Percentiles rank a stretch among this genome's conserved stretches.
These are phyloP conservation scores for Hemitrygon akajei DNA, from an alignment of 2,797 vertebrate species.

Conservation along the genomic window DNA sequence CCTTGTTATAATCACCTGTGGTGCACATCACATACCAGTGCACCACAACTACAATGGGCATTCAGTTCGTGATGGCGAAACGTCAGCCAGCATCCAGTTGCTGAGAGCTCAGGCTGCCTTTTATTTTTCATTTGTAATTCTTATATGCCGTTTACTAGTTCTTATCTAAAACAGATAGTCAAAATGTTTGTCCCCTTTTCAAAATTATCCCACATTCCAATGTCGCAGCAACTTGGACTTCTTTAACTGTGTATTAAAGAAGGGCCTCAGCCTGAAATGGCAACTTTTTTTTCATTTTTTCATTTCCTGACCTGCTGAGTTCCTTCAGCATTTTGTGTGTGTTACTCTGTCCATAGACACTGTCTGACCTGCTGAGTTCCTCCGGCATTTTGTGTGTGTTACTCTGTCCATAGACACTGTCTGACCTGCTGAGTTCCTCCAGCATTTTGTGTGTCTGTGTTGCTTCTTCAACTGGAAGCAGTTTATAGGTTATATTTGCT, in stretches of 20 bases:
- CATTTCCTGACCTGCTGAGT: too few species aligned
- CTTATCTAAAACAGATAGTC: background rate
- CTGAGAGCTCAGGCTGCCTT: background rate
- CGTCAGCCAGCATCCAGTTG: background rate
- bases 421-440: too few species aligned
- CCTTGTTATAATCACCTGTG: slow-evolving; percentile 20
- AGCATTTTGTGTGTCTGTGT: too few species aligned
- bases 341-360: too few species aligned
- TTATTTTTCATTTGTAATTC: background rate
- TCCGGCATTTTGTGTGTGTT: too few species aligned
- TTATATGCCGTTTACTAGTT: background rate
- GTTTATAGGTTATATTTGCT: background rate
- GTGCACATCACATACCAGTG: background rate
- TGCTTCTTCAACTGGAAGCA: background rate
- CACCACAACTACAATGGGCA: background rate
- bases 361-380: too few species aligned
- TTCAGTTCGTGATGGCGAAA: background rate
- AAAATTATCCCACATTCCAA: background rate
- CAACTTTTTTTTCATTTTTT: too few species aligned
- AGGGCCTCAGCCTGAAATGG: too few species aligned
- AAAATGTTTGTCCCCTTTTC: background rate
- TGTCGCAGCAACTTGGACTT: background rate
- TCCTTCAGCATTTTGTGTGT: too few species aligned
- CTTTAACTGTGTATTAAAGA: too few species aligned
- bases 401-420: too few species aligned